Base-by-base conservation (phyloP, 64 coral and sea anemone genomes). In the Stichodactyla mertensii region DNA sequence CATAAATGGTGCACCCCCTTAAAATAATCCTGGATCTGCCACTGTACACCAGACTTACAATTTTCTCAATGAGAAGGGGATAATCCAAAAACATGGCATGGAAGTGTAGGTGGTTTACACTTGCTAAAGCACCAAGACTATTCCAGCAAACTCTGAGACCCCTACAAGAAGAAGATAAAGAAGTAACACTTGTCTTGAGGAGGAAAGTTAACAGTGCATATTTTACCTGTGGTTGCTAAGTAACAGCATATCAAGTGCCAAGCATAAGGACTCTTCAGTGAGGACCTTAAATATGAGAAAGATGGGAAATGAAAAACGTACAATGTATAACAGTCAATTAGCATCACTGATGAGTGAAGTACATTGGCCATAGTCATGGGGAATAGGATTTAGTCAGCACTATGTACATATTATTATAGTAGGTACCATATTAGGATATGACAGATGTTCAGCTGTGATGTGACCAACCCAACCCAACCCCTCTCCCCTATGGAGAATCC, bases 91-190 rank as follows among this genome's bases (percentile, higher is more conserved):
- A 89, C 36, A 89, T 20, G 52, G 81, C 88, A 84, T 89, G 88
- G 26, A 89, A 89, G 77, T 89, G 88, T 1, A 89, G 88, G 62
- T 89, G 88, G 57, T 89, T 89, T 15, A 89, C 88, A 80, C 74
- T 81, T 55, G 88, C 88, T 54, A 89, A 89, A 51, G 88, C 88
- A 71, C 81, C 88, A 77, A 89, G 60, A 84, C 88, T 89, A 55
- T 89, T 89, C 31, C 80, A 89, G 9, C 79, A 77, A 89, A 89
- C 61, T 82, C 88, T 54, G 23, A 89, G 64, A 67, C 88, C 88
- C 62, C 88, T 89, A 24, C 71, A 79, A 78, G 15, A 79, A 88
- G 11, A 54, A 78, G 45, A 6, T 77, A 10, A 9, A 7, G 55
- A 70, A 54, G 24, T 26, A 7, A 18, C 45, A n/a, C n/a, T 54